Percentiles rank a stretch among this genome's conserved stretches.
phyloP scores from a whole-genome alignment of 1,140 invertebrate species.

The Drosophila ironensis region DNA sequence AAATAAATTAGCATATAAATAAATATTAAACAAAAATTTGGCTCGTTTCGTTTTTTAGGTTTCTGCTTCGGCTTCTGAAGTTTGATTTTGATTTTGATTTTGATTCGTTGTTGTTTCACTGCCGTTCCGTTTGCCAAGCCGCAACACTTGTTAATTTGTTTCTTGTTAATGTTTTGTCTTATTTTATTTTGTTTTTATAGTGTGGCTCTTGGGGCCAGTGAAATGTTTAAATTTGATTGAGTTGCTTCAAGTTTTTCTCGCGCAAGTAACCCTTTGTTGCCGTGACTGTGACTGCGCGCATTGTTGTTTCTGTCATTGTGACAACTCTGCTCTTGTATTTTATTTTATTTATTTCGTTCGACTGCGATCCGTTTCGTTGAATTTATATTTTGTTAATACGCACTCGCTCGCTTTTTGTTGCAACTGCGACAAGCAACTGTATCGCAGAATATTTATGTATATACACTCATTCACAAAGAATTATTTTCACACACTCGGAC shows the following conservation, averaged over 20 bases:
- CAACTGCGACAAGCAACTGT: background rate
- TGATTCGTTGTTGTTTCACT: constrained; percentile 12
- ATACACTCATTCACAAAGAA: constrained; percentile 48
- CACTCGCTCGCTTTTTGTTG: no score
- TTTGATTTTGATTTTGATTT: background rate
- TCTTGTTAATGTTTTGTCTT: background rate
- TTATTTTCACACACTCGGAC: constrained; percentile 32
- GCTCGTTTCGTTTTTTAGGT: constrained; percentile 19
- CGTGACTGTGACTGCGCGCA: constrained; percentile 6
- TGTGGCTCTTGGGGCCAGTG: constrained; percentile 2
- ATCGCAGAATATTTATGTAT: no score
- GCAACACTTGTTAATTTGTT: constrained; percentile 15
- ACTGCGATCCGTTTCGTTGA: background rate
- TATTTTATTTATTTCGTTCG: constrained; percentile 4
- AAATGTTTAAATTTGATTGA: constrained; percentile 52
- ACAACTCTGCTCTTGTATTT: constrained; percentile 11
- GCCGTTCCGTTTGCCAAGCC: constrained; percentile 12
- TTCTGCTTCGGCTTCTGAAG: no score
- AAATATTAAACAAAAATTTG: constrained; percentile 46
- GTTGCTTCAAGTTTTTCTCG: constrained; percentile 54
- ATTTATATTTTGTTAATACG: background rate
- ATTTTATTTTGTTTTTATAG: constrained; percentile 19
- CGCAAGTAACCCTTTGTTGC: constrained; percentile 54
- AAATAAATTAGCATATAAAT: constrained; percentile 71
- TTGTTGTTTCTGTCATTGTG: constrained; percentile 34